Base-by-base conservation (phyloP, 2,797 vertebrate genomes). In the Glyptemys insculpta region DNA sequence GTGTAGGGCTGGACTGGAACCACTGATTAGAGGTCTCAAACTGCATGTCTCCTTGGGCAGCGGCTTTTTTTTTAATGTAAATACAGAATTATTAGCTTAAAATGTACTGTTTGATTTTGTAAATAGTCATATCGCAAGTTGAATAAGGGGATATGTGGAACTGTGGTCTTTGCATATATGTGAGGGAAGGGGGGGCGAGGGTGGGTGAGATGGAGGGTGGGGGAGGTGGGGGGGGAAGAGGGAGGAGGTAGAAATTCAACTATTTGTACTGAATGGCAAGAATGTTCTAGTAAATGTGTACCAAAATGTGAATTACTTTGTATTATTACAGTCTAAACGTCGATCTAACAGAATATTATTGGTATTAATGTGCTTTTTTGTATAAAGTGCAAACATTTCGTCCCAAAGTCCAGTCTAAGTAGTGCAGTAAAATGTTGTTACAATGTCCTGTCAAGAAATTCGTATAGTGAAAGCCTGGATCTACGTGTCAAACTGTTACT, bases 291-390 rank as follows among this genome's bases (percentile, higher is more conserved):
- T 99, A 98, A 98, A 99, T 99, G 99, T 99, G 99, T 99, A 99
- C 99, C 99, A 99, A 98, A 99, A 99, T 99, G 99, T 99, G 99
- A 99, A 99, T 99, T 99, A 99, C 99, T 99, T 99, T 99, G 99
- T 99, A 99, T 99, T 99, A 99, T 99, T 99, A 98, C 99, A 99
- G 99, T 99, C 99, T 99, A 99, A 99, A 99, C 99, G 99, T 99
- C 99, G 98, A 99, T 98, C 99, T 99, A 99, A 99, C 99, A 99
- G 98, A 99, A 98, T 99, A 99, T 99, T 99, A 99, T 98, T 98
- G 98, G 99, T 99, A 99, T 99, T 99, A 99, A 99, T 99, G 99
- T 99, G 99, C 99, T 99, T 99, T 99, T 98, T 99, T 99, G 99
- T 99, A 99, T 99, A 99, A 99, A 99, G 99, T 99, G 99, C 99